Percentiles rank a stretch among this genome's conserved stretches.
Conservation (phyloP, 2,797 vertebrate species). For the Bradypus variegatus region DNA sequence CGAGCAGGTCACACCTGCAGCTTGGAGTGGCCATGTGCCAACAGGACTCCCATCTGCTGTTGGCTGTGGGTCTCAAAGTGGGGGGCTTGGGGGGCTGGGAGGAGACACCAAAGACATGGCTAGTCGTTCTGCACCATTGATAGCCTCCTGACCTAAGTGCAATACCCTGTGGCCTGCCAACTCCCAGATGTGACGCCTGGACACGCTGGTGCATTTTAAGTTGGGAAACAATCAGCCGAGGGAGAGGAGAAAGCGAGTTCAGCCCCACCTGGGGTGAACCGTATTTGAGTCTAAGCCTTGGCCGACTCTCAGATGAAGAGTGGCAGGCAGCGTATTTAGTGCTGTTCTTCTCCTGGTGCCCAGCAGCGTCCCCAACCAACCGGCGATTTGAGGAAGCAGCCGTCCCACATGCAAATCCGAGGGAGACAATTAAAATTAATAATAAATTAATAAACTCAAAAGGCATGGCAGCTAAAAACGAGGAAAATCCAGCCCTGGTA, state of each 20-base stretch:
- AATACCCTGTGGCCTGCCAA: neutral
- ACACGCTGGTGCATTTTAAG: neutral
- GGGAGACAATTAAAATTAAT: neutral
- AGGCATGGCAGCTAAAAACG: neutral
- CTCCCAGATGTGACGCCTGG: neutral
- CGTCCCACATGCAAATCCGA: neutral
- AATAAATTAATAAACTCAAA: neutral
- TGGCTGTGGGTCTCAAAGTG: neutral
- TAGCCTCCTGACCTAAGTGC: neutral
- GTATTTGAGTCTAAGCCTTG: fast-evolving
- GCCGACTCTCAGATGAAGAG: no score
- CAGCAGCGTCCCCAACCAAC: neutral
- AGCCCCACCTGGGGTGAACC: neutral
- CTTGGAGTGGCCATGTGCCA: constrained; percentile 8
- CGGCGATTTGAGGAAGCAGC: neutral
- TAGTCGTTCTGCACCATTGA: neutral
- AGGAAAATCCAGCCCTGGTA: neutral
- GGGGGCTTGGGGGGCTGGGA: neutral
- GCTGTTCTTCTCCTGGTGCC: neutral
- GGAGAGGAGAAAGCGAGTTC: neutral
- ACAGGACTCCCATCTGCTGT: neutral
- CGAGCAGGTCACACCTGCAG: neutral
- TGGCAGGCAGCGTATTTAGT: fast-evolving
- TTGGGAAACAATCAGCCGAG: neutral
- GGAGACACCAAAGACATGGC: neutral